phyloP scores from a whole-genome alignment of 2,888 invertebrate species.

The Oeneis ivallda region DNA sequence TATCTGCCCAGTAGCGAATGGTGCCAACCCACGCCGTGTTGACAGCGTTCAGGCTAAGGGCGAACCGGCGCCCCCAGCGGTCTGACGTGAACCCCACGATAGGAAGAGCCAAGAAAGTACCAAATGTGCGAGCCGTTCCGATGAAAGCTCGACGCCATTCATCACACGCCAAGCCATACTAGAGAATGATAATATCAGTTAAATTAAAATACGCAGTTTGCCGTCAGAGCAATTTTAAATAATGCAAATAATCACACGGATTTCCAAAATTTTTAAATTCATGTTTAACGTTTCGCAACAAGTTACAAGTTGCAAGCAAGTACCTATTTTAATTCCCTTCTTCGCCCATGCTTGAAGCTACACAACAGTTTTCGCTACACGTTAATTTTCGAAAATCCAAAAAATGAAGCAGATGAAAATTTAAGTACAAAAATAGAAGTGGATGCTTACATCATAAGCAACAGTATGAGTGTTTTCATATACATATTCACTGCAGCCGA shows the following conservation, averaged over 20 bases:
- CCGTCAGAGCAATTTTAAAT: background rate
- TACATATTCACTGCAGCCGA: conserved; percentile 46
- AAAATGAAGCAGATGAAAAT: background rate
- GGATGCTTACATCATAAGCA: conserved; percentile 49
- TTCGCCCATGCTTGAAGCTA: too few species aligned
- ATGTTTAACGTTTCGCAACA: too few species aligned
- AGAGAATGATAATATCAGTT: conserved; percentile 24
- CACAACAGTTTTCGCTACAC: too few species aligned
- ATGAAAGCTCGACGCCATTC: conserved; percentile 87
- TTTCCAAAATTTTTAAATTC: too few species aligned
- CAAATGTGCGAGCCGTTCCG: conserved; percentile 85
- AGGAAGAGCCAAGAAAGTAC: conserved; percentile 85
- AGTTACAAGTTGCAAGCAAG: too few species aligned
- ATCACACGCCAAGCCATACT: conserved; percentile 84
- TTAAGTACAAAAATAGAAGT: background rate
- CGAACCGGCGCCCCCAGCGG: conserved; percentile 84
- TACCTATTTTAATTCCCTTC: too few species aligned
- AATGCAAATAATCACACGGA: too few species aligned
- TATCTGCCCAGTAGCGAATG: conserved; percentile 81
- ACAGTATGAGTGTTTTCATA: conserved; percentile 48
- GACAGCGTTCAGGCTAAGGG: conserved; percentile 79
- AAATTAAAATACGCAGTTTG: background rate
- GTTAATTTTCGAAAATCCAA: background rate
- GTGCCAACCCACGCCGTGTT: conserved; percentile 84
- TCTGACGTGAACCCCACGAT: conserved; percentile 87